Conservation (phyloP, 2,888 invertebrate genomes). For the Lasioglossum marginatum region DNA sequence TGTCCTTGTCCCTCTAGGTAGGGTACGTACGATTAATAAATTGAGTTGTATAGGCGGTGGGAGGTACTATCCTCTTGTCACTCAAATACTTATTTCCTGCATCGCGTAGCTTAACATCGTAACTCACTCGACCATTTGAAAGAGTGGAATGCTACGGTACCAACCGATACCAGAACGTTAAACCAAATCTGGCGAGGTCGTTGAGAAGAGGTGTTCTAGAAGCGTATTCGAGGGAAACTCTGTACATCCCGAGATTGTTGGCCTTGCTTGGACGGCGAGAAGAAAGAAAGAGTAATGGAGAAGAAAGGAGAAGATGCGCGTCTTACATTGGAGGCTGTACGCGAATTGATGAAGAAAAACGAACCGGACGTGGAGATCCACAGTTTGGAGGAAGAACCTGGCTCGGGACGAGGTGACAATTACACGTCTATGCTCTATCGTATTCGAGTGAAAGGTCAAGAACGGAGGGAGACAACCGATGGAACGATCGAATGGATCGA, state of each 20-base stretch:
- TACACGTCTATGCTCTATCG: conserved; percentile 91
- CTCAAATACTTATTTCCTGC: conserved; percentile 84
- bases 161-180: conserved; percentile 32
- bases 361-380: conserved; percentile 78
- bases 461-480: conserved; percentile 79
- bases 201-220: not conserved
- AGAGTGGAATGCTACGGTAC: conserved; percentile 53
- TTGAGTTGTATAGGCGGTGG: conserved; percentile 76
- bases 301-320: conserved; percentile 40
- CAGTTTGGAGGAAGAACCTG: conserved; percentile 87
- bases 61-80: conserved; percentile 74
- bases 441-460: conserved; percentile 87
- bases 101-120: conserved; percentile 72
- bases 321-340: conserved; percentile 77
- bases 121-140: conserved; percentile 70
- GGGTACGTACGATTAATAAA: conserved; percentile 79
- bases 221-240: conserved; percentile 3
- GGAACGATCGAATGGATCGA: conserved; percentile 82
- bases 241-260: not conserved
- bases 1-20: conserved; percentile 83
- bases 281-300: conserved; percentile 40
- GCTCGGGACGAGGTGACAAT: conserved; percentile 91
- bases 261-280: not conserved
- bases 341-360: conserved; percentile 78
- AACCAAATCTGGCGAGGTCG: not conserved